Evolutionary conservation across 2,888 invertebrate genomes (phyloP).

Genomic region (Octonoba sinensis): DNA sequence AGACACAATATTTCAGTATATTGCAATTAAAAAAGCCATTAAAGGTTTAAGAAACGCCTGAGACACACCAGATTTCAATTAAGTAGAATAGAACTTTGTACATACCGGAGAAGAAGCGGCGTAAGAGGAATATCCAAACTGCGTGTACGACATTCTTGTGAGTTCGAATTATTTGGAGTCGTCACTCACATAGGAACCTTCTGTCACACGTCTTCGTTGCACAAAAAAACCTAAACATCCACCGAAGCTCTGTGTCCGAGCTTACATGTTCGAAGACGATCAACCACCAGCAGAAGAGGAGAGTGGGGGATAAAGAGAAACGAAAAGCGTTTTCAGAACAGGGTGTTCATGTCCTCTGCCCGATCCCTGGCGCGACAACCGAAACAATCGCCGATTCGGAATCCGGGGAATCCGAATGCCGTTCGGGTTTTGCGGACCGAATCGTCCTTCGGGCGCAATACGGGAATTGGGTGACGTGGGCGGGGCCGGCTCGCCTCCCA

Average conservation of each 20-base stretch:
- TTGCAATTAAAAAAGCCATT: too few species aligned
- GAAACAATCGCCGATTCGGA: background rate
- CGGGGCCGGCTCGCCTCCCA: conserved; percentile 1
- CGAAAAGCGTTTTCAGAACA: too few species aligned
- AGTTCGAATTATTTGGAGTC: too few species aligned
- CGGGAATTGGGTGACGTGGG: conserved; percentile 26
- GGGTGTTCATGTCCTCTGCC: background rate
- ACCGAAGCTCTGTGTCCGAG: background rate
- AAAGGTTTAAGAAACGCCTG: too few species aligned
- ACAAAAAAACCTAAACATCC: background rate
- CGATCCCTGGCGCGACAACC: background rate
- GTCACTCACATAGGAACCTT: background rate
- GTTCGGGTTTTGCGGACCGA: conserved; percentile 3
- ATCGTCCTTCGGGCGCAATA: conserved; percentile 14
- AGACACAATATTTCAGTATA: too few species aligned
- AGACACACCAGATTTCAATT: too few species aligned
- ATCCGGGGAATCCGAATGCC: background rate
- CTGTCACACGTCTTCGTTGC: too few species aligned
- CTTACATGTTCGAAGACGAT: background rate
- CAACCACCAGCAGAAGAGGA: background rate
- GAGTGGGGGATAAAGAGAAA: too few species aligned
- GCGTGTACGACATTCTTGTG: conserved; percentile 40
- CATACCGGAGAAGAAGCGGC: conserved; percentile 45
- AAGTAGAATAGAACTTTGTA: background rate
- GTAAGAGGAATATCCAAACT: conserved; percentile 55